These are phyloP conservation scores for Folsomia manolachei DNA, from an alignment of 2,888 invertebrate genomes.

Conservation along the genomic window DNA sequence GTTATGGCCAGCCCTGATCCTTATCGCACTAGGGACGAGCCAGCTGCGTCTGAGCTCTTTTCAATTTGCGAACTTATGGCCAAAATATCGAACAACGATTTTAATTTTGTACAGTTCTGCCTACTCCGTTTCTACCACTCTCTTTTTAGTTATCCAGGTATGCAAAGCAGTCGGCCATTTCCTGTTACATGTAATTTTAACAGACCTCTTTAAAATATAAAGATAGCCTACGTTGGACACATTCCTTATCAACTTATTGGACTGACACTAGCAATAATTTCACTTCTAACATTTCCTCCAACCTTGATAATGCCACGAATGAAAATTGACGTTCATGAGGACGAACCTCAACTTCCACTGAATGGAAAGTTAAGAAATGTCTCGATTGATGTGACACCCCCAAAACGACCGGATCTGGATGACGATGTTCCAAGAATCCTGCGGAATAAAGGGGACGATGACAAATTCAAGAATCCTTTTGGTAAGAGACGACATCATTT, in stretches of 20 bases:
- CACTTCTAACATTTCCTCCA: slow-evolving; percentile 36
- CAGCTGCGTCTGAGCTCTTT: slow-evolving; percentile 41
- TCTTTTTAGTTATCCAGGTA: slow-evolving; percentile 45
- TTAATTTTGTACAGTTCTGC: slow-evolving; percentile 42
- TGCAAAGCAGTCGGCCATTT: not conserved
- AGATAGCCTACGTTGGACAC: slow-evolving; percentile 38
- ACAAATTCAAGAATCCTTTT: not conserved
- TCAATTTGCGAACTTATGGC: slow-evolving; percentile 45
- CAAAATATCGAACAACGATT: slow-evolving; percentile 40
- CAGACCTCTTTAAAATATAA: not conserved
- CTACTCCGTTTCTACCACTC: slow-evolving; percentile 45
- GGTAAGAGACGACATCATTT: not conserved
- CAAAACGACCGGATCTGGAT: not conserved
- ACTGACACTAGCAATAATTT: slow-evolving; percentile 25
- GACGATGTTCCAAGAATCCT: not conserved
- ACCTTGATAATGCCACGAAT: slow-evolving; percentile 44
- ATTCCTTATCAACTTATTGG: slow-evolving; percentile 30
- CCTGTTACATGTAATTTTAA: not conserved
- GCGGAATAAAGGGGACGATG: not conserved
- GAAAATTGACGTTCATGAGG: slow-evolving; percentile 29
- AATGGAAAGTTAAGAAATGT: not conserved
- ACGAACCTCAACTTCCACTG: not conserved
- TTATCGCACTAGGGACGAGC: slow-evolving; percentile 45
- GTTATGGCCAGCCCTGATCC: slow-evolving; percentile 44
- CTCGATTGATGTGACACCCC: not conserved